Evolutionary conservation across 2,797 vertebrate species (phyloP).

Genomic region (Chelon auratus): DNA sequence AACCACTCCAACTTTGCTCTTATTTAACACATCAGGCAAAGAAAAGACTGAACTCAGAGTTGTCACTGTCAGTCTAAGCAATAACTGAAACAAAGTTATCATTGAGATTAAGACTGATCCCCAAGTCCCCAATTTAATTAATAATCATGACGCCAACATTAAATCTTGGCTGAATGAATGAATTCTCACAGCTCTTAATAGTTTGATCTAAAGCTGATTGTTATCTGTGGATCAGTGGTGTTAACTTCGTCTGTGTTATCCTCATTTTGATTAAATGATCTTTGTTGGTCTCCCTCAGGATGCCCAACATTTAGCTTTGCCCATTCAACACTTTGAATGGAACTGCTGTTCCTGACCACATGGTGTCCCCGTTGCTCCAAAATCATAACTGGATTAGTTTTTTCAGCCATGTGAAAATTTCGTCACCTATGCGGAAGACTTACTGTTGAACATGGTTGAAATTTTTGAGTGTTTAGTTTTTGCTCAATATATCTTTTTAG

Average conservation of each 20-base stretch:
- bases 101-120: background rate
- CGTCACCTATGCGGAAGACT: background rate
- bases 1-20: background rate
- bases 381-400: background rate
- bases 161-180: background rate
- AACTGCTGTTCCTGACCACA: constrained; percentile 54
- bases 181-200: constrained; percentile 4
- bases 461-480: too few species aligned
- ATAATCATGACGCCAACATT: background rate
- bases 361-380: constrained; percentile 60
- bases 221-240: constrained; percentile 3
- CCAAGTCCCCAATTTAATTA: background rate
- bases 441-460: too few species aligned
- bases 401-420: background rate
- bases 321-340: constrained; percentile 13
- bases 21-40: constrained; percentile 1
- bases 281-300: background rate
- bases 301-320: constrained; percentile 10
- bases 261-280: constrained; percentile 21
- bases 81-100: background rate
- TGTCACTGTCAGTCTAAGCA: background rate
- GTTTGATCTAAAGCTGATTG: constrained; percentile 13
- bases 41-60: background rate
- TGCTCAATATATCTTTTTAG: too few species aligned
- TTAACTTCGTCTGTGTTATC: background rate